These are phyloP conservation scores for Sciurus vulgaris DNA, from an alignment of 2,797 vertebrate species.

Conservation along the genomic window DNA sequence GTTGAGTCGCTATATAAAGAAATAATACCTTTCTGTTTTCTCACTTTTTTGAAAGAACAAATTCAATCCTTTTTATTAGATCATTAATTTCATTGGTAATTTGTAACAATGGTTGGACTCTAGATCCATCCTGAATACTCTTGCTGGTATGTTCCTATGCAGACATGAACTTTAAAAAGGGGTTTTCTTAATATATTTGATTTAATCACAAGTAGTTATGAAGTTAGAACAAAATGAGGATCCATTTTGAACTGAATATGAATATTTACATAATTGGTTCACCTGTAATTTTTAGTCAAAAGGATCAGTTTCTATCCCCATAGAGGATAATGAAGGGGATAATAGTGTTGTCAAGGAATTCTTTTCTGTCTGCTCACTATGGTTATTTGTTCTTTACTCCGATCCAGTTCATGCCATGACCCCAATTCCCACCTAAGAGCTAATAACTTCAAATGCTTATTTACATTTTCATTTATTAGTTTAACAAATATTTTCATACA, in stretches of 20 bases:
- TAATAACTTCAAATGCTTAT: background rate
- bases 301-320: background rate
- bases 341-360: background rate
- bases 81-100: background rate
- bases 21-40: background rate
- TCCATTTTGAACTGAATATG: background rate
- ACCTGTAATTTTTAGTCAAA: background rate
- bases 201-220: background rate
- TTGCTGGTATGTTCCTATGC: background rate
- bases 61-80: background rate
- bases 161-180: background rate
- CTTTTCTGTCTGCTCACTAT: background rate
- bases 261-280: background rate
- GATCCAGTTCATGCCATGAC: background rate
- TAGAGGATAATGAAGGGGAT: background rate
- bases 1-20: background rate
- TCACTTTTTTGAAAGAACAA: background rate
- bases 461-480: background rate
- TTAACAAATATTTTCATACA: background rate
- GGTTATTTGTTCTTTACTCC: background rate
- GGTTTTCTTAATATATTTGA: background rate
- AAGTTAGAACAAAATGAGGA: background rate
- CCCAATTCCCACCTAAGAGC: background rate
- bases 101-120: background rate
- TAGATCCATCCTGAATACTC: background rate